Base-by-base conservation (phyloP, 2,888 invertebrate genomes). In the Gnatocerus cornutus region DNA sequence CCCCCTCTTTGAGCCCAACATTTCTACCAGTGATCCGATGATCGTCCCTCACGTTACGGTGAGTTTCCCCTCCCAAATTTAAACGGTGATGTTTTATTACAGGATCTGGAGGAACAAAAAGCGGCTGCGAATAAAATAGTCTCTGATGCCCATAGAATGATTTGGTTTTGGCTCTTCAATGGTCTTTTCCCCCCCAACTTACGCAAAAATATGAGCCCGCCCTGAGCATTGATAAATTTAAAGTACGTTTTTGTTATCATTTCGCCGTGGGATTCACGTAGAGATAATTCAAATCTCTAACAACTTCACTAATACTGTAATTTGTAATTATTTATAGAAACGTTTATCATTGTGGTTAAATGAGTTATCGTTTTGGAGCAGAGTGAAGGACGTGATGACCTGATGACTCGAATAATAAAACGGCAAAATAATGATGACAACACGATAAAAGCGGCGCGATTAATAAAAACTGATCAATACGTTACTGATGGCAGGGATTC, bases 101-200 rank as follows among this genome's bases (percentile, higher is more conserved):
- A 21, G 21, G 4, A 1, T 21, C 21, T 21, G 21, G 21, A 21
- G 4, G n/a, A 43, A 43, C 2, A 46, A 5, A 5, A 21, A 13
- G n/a, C 2, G 5, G 16, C 16, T 8, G 16, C 46, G 6, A 6
- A 21, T 29, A 10, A 50, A 9, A 29, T 50, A 5, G 5, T 30
- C 16, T 50, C 50, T 3, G 37, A 55, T 0, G 55, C 55, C 9
- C 55, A 55, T 12, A 10, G 27, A 10, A 33, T 55, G 55, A 55
- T 55, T 5, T 55, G 55, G 55, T 13, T 37, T 39, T 55, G 55
- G 55, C 39, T 55, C 27, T 55, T 55, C 14, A 55, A 55, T 10
- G 55, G 55, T 14, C 55, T 55, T 37, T 37, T 46, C 8, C 46
- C 46, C 16, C 3, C 46, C 12, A 46, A 9, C n/a, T 12, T 41